Conservation (phyloP, 2,888 invertebrate genomes). For the Microchrysa polita region DNA sequence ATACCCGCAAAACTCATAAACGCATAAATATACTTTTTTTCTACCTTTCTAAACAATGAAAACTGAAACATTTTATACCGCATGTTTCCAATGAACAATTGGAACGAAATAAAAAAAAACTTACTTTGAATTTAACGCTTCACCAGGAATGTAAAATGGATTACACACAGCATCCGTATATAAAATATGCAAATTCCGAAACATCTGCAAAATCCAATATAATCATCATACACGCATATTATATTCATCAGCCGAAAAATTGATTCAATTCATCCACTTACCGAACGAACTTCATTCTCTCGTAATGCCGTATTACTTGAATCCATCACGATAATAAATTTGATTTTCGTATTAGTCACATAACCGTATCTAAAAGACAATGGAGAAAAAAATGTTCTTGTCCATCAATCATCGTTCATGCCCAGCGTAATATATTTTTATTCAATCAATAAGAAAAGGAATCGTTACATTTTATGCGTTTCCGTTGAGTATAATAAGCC, state of each 20-base stretch:
- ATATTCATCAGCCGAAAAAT: too few relatives aligned
- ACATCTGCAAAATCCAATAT: conserved; percentile 70
- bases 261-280: conserved; percentile 60
- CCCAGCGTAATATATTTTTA: too few relatives aligned
- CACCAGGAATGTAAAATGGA: conserved; percentile 95
- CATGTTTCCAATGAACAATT: not conserved
- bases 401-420: too few relatives aligned
- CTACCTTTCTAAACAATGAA: too few relatives aligned
- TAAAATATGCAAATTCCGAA: conserved; percentile 87
- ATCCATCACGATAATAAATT: conserved; percentile 92
- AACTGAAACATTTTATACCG: not conserved
- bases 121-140: conserved; percentile 80
- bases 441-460: conserved; percentile 10
- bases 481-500: conserved; percentile 93
- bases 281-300: conserved; percentile 94
- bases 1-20: not conserved
- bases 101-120: not conserved
- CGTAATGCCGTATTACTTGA: conserved; percentile 86
- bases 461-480: conserved; percentile 89
- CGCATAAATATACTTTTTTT: too few relatives aligned
- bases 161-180: conserved; percentile 96
- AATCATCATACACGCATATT: conserved; percentile 2
- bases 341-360: conserved; percentile 96
- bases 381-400: not conserved
- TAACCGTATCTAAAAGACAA: conserved; percentile 81